Conservation (phyloP, 2,113 vertebrate species). For the Micronycteris hirsuta region DNA sequence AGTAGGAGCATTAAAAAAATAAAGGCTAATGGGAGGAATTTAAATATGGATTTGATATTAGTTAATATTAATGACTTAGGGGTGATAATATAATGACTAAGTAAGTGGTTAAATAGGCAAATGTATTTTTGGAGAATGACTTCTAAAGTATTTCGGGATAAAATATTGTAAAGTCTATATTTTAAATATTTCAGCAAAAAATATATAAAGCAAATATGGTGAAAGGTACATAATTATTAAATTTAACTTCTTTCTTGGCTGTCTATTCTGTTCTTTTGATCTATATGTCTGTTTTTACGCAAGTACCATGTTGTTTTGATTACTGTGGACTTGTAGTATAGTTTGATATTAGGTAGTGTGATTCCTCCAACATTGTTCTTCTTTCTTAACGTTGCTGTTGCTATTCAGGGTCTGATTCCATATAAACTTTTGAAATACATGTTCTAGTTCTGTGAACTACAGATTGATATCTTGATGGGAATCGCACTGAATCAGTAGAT, state of each 20-base stretch:
- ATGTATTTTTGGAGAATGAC: not conserved
- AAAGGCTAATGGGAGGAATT: not conserved
- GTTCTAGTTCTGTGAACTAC: no score
- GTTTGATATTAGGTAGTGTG: no score
- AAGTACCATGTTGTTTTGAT: no score
- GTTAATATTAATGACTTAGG: not conserved
- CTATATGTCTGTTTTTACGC: no score
- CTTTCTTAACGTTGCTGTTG: no score
- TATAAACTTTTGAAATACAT: no score
- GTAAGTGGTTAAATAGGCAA: not conserved
- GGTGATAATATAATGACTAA: not conserved
- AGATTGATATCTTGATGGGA: no score
- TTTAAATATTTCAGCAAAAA: constrained; percentile 30
- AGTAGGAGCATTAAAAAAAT: not conserved
- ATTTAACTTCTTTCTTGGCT: not conserved
- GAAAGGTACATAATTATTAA: not conserved
- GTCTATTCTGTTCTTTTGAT: no score
- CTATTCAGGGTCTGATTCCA: no score
- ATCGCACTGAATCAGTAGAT: no score
- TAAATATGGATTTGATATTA: not conserved
- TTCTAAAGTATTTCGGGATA: not conserved
- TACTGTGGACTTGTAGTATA: no score
- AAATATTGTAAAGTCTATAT: not conserved
- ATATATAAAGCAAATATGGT: not conserved
- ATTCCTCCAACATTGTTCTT: no score